Evolutionary conservation across 2,113 vertebrate genomes (phyloP), one percentile per base, ranked within the genome.

Genomic region (Pithys albifrons): DNA sequence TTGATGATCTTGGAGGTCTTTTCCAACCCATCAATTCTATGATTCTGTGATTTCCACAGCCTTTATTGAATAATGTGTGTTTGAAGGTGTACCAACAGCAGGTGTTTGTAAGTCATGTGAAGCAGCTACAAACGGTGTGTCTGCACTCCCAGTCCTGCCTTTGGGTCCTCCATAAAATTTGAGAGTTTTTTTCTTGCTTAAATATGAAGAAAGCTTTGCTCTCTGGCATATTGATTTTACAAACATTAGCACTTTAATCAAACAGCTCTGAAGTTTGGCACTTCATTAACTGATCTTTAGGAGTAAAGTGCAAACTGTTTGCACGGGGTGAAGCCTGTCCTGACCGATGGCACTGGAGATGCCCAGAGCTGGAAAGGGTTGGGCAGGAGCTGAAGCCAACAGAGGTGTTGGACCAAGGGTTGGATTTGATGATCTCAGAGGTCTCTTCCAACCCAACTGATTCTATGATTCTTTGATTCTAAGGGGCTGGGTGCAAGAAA

Each of bases 201-300:
- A 58, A 91, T 77, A 61, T 41, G 62, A 93, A 76, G 77, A 48
- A 78, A 70, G 58, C 64, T 85, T 84, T 14, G 8, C 74, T 88
- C 41, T 20, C 54, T 45, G 8, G 59, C 25, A 2, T 82, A 91
- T 95, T 73, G 91, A 91, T 95, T 96, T 89, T 64, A n/a, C 66
- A 66, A 52, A 66, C 39, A 20, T 89, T 52, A 67, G 73, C 80
- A 77, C 77, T 91, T 96, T 94, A 92, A 88, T 95, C 87, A 95
- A 96, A 83, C 77, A 96, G 49, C 78, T 51, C 49, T 88, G 74
- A 92, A 85, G 71, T 89, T 90, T 94, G 95, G 77, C 80, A 91
- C 70, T 95, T 93, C 91, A 95, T 97, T 94, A 95, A 61, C 23
- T 75, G 84, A 43, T 89, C 93, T 92, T 86, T 46, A 81, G 58